These are phyloP conservation scores for Motacilla tschutschensis DNA, from an alignment of 2,113 vertebrate species.

Conservation along the genomic window DNA sequence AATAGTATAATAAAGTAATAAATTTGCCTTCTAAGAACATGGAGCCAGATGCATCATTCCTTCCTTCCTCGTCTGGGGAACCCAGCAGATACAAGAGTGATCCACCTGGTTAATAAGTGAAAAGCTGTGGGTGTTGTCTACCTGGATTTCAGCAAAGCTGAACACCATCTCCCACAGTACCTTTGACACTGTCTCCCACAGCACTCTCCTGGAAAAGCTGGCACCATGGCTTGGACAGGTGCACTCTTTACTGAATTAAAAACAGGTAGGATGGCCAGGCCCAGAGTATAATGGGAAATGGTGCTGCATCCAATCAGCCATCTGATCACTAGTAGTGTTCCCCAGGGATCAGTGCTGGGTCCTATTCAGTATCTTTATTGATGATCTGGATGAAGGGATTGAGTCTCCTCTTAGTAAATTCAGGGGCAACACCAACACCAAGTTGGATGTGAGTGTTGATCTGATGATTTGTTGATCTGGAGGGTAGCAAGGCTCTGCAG, in stretches of 20 bases:
- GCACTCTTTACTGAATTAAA: neutral
- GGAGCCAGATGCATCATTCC: no score
- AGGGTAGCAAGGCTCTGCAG: neutral
- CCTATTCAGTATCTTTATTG: neutral
- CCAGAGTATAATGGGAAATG: neutral
- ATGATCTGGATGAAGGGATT: neutral
- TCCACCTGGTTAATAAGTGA: neutral
- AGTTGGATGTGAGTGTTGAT: neutral
- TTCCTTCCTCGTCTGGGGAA: no score
- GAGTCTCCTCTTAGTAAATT: neutral
- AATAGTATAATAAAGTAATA: no score
- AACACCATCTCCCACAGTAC: fast-evolving
- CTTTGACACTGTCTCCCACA: neutral
- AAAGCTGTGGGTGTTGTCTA: neutral
- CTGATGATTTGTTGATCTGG: neutral
- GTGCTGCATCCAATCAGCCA: neutral
- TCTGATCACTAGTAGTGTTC: neutral
- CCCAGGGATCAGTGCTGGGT: neutral
- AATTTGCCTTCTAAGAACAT: no score
- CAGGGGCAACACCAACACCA: neutral
- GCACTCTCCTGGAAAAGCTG: neutral
- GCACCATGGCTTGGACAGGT: neutral
- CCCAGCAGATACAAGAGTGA: no score
- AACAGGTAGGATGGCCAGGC: neutral
- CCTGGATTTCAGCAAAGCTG: neutral